Evolutionary conservation across 2,888 invertebrate species (phyloP), one percentile per base, ranked within the genome.

Genomic region (Brachypalpus laphriformis): DNA sequence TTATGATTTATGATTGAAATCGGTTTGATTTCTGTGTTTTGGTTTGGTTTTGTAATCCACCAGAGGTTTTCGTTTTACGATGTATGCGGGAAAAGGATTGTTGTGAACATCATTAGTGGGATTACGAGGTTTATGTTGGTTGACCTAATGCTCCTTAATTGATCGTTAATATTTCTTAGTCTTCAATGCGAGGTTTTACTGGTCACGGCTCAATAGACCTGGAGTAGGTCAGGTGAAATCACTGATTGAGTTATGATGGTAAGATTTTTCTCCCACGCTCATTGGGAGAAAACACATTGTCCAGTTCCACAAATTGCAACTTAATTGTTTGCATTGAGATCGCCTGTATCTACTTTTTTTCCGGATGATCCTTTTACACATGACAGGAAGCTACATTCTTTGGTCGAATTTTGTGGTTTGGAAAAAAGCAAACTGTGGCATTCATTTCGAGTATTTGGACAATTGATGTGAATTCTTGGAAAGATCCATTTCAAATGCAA

Each of bases 71-170:
- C 49, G 3, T 14, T 65, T 34, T 57, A 47, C 34, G 45, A 57
- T 20, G 22, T 49, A 59, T 28, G 18, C 22, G 63, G 56, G 31
- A 76, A 71, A 80, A 81, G 75, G 80, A 76, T 81, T 81, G 68
- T 18, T 49, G 28, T 20, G 54, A 45, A 14, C 63, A 51, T 45
- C 70, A 75, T 54, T 65, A 71, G 18, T 1, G 28, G 40, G 75
- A 71, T 75, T 70, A 76, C 59, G 66, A 20, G 78, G 82, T 25
- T 20, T 63, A n/a, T 63, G 63, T 16, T 31, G 70, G 65, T 81
- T 71, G 70, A 81, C 75, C 75, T 75, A 76, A 81, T 81, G 76
- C 57, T 25, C 25, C n/a, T 77, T 82, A 82, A 82, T 82, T 76
- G 82, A 49, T 54, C 65, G n/a, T 82, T 77, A 34, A 71, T 49